A percentile compares a stretch with the other conserved stretches of the same genome.
Conservation (phyloP, 2,888 invertebrate genomes). For the Eupithecia pulchellata region DNA sequence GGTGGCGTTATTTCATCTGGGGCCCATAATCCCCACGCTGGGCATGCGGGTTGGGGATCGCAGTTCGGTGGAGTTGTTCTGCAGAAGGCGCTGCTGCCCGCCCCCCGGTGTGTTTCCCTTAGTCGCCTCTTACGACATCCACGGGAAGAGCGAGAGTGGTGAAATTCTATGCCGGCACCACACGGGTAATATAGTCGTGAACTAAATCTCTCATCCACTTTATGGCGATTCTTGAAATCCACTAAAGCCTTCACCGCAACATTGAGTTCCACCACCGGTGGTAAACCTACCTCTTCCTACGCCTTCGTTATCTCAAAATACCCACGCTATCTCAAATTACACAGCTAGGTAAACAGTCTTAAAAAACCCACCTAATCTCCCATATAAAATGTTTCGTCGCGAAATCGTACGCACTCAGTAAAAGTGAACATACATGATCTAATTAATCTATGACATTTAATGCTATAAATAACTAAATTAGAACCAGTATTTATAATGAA, state of each 20-base stretch:
- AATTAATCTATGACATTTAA: not conserved
- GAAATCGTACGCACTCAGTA: not conserved
- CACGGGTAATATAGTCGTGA: too few species aligned
- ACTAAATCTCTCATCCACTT: too few species aligned
- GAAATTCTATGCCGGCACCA: too few species aligned
- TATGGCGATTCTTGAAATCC: not conserved
- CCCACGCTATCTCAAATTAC: conserved; percentile 9
- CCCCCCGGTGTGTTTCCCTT: too few species aligned
- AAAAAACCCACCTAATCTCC: not conserved
- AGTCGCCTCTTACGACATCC: too few species aligned
- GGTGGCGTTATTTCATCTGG: too few species aligned
- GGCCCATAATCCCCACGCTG: too few species aligned
- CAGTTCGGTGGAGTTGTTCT: too few species aligned
- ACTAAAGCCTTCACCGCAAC: not conserved
- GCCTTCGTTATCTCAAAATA: not conserved
- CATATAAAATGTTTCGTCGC: conserved; percentile 2
- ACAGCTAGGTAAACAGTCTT: conserved; percentile 6
- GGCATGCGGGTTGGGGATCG: too few species aligned
- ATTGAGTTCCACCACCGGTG: not conserved
- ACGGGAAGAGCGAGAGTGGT: too few species aligned
- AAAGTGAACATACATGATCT: not conserved
- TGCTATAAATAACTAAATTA: not conserved
- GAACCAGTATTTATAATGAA: too few species aligned
- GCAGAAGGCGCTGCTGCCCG: too few species aligned
- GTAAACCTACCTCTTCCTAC: not conserved